phyloP scores from a whole-genome alignment of 2,888 invertebrate species.

The Drosophila falleni region DNA sequence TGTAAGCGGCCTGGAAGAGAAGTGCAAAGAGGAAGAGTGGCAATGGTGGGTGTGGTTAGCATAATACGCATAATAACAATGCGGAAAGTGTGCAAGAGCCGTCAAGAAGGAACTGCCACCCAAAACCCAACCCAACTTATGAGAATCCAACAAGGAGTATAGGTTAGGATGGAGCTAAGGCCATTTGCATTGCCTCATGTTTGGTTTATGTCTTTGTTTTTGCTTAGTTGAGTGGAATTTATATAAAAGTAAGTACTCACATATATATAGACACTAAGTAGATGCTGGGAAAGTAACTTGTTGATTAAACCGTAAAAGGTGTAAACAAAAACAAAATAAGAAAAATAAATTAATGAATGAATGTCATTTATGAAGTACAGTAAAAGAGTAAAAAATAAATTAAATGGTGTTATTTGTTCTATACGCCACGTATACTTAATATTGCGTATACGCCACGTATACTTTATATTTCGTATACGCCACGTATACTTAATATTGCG shows the following conservation, averaged over 20 bases:
- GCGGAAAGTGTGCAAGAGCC: conserved; percentile 74
- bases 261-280: conserved; percentile 18
- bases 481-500: too few species aligned
- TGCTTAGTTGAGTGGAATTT: conserved; percentile 54
- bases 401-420: not conserved
- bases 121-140: conserved; percentile 1
- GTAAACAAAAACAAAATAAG: conserved; percentile 40
- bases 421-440: too few species aligned
- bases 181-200: conserved; percentile 64
- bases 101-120: conserved; percentile 53
- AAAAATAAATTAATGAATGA: conserved; percentile 28
- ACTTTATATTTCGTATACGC: too few species aligned
- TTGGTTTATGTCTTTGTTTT: conserved; percentile 74
- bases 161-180: conserved; percentile 18
- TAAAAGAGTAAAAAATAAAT: not conserved
- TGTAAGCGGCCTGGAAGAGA: conserved; percentile 67
- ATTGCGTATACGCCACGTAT: too few species aligned
- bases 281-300: conserved; percentile 37
- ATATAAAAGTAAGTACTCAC: conserved; percentile 24
- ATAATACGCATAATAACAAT: conserved; percentile 80
- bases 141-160: conserved; percentile 17
- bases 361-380: conserved; percentile 1
- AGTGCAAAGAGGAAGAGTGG: conserved; percentile 2
- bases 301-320: conserved; percentile 43
- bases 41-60: conserved; percentile 55